Base-by-base conservation (phyloP, 2,797 vertebrate species). In the Enteromius afrohamiltoni region DNA sequence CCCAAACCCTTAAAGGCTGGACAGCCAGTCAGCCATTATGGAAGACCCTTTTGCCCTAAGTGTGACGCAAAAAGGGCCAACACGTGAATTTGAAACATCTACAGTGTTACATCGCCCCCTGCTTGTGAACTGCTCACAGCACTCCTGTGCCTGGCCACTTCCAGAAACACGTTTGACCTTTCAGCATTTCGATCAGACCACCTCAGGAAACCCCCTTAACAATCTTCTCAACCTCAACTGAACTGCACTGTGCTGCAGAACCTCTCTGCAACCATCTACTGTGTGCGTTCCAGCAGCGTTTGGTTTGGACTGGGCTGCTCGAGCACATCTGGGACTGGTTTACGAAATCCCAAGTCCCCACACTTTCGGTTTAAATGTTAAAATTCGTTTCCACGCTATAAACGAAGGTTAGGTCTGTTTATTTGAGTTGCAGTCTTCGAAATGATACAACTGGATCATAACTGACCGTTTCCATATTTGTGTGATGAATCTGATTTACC, bases 261-360 rank as follows among this genome's bases (percentile, higher is more conserved):
- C 47, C 86, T 86, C 55, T 51, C 55, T 84, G 49, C 77, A 37
- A 83, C 31, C 60, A 64, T 86, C 84, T 85, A 79, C 29, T 88
- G 87, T 70, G 58, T 77, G 86, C 90, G 93, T 93, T 94, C 93
- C 89, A 93, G 45, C 77, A 76, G 83, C 11, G 88, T 92, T 92
- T 90, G 90, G 90, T 88, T 92, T 77, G 79, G 87, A 89, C 71
- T 26, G 31, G 85, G 55, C 85, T n/a, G 26, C 23, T 37, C 31
- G 88, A 87, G 84, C 89, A 92, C 93, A 94, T 93, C 92, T 94
- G 93, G 86, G 91, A 92, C 90, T 89, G 88, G 84, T 94, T 93
- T 92, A 85, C 86, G 83, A 76, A 87, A 89, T 86, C 89, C 88
- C 29, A 73, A 49, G 40, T 75, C 55, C 80, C 58, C 49, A 74